Percentiles rank a stretch among this genome's conserved stretches.
Conservation (phyloP, 2,888 invertebrate genomes). For the Ctena decussata region DNA sequence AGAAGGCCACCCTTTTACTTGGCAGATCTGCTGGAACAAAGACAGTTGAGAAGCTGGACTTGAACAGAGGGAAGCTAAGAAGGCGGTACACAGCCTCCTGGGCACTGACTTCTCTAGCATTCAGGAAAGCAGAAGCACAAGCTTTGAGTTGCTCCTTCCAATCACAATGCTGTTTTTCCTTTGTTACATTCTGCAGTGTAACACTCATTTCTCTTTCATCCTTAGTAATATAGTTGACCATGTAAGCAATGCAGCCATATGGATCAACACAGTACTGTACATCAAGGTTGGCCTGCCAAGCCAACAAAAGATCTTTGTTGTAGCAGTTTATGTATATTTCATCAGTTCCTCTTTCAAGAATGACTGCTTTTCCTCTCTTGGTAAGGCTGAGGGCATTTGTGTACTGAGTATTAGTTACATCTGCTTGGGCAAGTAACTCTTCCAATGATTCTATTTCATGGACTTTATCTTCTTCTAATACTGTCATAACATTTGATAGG, state of each 20-base stretch:
- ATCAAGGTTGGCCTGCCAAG: slow-evolving; percentile 56
- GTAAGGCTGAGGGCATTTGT: slow-evolving; percentile 1
- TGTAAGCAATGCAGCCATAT: slow-evolving; percentile 48
- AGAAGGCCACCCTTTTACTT: slow-evolving; percentile 34
- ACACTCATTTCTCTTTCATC: slow-evolving; percentile 35
- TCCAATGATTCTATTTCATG: not conserved
- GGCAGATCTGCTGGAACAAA: slow-evolving; percentile 54
- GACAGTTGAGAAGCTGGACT: slow-evolving; percentile 23
- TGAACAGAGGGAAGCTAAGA: slow-evolving; percentile 42
- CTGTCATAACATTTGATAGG: not conserved
- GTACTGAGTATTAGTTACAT: slow-evolving; percentile 13
- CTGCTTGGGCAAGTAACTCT: not conserved
- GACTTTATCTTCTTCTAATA: not conserved
- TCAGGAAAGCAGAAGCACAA: slow-evolving; percentile 34
- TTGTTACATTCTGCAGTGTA: slow-evolving; percentile 13
- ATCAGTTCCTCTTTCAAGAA: slow-evolving; percentile 14
- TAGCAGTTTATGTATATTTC: slow-evolving; percentile 36
- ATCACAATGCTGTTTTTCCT: not conserved
- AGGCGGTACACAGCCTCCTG: slow-evolving; percentile 52
- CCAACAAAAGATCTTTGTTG: slow-evolving; percentile 11
- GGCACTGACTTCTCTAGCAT: slow-evolving; percentile 42
- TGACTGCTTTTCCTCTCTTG: slow-evolving; percentile 21
- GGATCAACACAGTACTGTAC: slow-evolving; percentile 41
- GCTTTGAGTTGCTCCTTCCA: slow-evolving; percentile 9
- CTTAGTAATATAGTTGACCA: slow-evolving; percentile 43